Evolutionary conservation across 2,888 invertebrate species (phyloP).

Genomic region (Drosophila mettleri): DNA sequence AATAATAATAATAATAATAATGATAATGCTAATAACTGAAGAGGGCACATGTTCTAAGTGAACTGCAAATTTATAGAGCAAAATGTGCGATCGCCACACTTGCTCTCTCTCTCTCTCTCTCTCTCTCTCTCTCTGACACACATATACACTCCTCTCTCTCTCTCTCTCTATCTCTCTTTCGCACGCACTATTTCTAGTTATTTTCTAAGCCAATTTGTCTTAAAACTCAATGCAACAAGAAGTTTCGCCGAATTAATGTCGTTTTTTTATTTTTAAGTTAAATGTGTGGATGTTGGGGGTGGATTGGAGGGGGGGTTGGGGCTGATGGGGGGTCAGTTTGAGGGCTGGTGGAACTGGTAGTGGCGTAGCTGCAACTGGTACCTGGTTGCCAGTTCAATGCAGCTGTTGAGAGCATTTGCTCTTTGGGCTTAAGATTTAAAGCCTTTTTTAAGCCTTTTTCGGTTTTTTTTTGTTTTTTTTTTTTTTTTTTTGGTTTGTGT

Average conservation of each 20-base stretch:
- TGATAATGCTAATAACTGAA: slow-evolving; percentile 30
- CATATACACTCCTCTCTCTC: neutral
- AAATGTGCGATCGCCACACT: neutral
- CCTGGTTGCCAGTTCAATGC: slow-evolving; percentile 37
- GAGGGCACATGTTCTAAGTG: neutral
- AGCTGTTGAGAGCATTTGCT: neutral
- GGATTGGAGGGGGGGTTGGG: neutral
- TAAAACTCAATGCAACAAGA: slow-evolving; percentile 84
- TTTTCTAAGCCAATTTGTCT: slow-evolving; percentile 45
- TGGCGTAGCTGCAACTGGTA: slow-evolving; percentile 12
- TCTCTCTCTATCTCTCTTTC: slow-evolving; percentile 9
- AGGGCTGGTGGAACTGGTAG: slow-evolving; percentile 21
- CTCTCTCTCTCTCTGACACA: neutral
- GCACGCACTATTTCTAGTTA: neutral
- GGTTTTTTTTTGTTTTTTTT: slow-evolving; percentile 4
- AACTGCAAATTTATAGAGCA: neutral
- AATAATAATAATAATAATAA: slow-evolving; percentile 74
- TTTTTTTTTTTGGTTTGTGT: slow-evolving; percentile 25
- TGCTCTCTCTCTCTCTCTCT: neutral
- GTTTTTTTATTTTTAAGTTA: neutral
- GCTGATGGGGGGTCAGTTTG: neutral
- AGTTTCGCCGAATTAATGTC: slow-evolving; percentile 76
- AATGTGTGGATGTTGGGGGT: slow-evolving; percentile 2
- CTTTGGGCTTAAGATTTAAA: neutral
- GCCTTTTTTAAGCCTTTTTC: slow-evolving; percentile 4